phyloP scores from a whole-genome alignment of 2,888 invertebrate genomes.

The Notodonta dromedarius region DNA sequence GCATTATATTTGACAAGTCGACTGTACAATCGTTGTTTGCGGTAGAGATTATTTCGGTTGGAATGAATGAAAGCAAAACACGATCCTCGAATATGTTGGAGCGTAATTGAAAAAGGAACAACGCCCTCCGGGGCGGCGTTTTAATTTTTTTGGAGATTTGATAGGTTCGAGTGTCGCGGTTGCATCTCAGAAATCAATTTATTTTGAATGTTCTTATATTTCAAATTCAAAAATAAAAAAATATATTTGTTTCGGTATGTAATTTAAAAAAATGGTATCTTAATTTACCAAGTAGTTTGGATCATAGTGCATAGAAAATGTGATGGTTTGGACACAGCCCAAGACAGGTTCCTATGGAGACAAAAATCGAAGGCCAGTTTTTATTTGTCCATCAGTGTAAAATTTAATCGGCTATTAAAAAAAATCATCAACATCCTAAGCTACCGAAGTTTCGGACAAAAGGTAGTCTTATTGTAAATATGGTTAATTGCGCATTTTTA shows the following conservation, averaged over 20 bases:
- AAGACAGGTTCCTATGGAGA: no score
- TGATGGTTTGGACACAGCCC: no score
- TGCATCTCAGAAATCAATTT: constrained; percentile 36
- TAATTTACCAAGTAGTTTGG: no score
- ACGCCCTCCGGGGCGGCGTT: constrained; percentile 64
- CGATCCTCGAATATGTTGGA: constrained; percentile 74
- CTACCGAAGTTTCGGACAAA: no score
- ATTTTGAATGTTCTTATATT: constrained; percentile 24
- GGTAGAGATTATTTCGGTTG: constrained; percentile 84
- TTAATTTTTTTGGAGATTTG: constrained; percentile 54
- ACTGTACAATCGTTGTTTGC: constrained; percentile 81
- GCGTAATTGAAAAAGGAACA: constrained; percentile 79
- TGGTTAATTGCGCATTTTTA: background rate
- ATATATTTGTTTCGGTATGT: no score
- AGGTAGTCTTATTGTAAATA: background rate
- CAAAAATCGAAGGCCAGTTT: no score
- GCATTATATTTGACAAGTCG: constrained; percentile 83
- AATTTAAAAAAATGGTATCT: no score
- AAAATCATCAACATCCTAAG: background rate
- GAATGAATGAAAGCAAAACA: constrained; percentile 83
- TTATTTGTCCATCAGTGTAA: no score
- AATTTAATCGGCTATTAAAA: no score
- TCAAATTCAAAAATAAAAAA: background rate
- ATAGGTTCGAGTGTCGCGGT: constrained; percentile 55
- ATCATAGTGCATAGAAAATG: no score